Evolutionary conservation across 2,797 vertebrate genomes (phyloP).

Genomic region (Lagodon rhomboides): DNA sequence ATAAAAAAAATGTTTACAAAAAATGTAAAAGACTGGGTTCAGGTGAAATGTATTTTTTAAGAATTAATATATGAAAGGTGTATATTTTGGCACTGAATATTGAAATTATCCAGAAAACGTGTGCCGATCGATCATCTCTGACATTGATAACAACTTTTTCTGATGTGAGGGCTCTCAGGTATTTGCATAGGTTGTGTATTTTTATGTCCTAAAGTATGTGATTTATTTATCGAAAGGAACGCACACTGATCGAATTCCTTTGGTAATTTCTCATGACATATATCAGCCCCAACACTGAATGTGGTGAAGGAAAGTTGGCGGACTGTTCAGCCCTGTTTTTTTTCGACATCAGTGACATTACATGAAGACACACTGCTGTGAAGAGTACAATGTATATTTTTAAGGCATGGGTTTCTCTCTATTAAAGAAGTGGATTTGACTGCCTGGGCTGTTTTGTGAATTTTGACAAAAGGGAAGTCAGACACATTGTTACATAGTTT

Average conservation of each 20-base stretch:
- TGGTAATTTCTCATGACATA: constrained; percentile 50
- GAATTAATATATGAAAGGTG: constrained; percentile 77
- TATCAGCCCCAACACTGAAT: constrained; percentile 60
- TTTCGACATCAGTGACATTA: constrained; percentile 62
- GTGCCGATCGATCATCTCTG: constrained; percentile 71
- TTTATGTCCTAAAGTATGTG: constrained; percentile 69
- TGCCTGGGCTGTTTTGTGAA: constrained; percentile 54
- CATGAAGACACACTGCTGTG: constrained; percentile 81
- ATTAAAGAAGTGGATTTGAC: constrained; percentile 77
- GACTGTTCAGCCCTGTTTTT: constrained; percentile 61
- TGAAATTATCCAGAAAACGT: constrained; percentile 69
- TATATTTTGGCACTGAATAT: constrained; percentile 84
- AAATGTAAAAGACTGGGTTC: constrained; percentile 75
- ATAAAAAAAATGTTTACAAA: constrained; percentile 76
- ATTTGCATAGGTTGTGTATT: constrained; percentile 78
- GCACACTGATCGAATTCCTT: constrained; percentile 51
- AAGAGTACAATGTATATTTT: constrained; percentile 82
- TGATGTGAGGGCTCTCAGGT: constrained; percentile 83
- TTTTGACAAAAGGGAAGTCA: constrained; percentile 47
- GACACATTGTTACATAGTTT: constrained; percentile 38
- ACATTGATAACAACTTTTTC: constrained; percentile 60
- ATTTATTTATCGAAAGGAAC: constrained; percentile 72
- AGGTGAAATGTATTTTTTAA: constrained; percentile 83
- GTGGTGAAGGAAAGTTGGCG: constrained; percentile 63
- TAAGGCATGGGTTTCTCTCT: constrained; percentile 82